phyloP scores from a whole-genome alignment of 2,888 invertebrate species.

The Drosophila longiperda region DNA sequence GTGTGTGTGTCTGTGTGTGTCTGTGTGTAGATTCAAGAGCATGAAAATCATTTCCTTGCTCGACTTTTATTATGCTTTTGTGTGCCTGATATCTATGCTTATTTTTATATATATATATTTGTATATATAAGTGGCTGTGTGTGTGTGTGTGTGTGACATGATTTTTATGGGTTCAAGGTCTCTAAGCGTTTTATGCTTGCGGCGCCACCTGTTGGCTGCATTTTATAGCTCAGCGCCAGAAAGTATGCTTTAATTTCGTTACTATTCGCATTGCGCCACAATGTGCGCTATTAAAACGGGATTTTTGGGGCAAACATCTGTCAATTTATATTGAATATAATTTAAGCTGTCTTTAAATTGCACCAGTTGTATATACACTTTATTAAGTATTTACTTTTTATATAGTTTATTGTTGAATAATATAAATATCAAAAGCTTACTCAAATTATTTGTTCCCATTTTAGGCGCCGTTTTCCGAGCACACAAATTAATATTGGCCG shows the following conservation, averaged over 20 bases:
- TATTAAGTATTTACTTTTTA: neutral
- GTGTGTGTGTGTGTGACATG: conserved; percentile 69
- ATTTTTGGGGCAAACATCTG: neutral
- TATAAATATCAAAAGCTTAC: neutral
- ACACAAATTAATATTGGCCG: conserved; percentile 95
- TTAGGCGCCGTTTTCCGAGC: conserved; percentile 96
- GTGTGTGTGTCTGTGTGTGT: conserved; percentile 26
- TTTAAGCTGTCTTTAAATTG: neutral
- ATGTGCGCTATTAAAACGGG: conserved; percentile 1
- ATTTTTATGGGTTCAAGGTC: conserved; percentile 84
- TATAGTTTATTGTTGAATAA: neutral
- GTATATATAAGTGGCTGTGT: conserved; percentile 13
- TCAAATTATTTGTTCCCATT: conserved; percentile 35
- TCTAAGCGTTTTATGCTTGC: conserved; percentile 64
- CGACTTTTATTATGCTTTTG: conserved; percentile 63
- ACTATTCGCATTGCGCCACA: conserved; percentile 19
- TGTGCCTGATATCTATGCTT: conserved; percentile 24
- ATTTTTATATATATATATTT: conserved; percentile 11
- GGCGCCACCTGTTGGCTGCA: conserved; percentile 70
- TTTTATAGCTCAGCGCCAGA: conserved; percentile 32
- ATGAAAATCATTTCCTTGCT: conserved; percentile 77
- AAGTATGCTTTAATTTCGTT: conserved; percentile 58
- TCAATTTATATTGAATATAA: neutral
- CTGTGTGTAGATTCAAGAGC: conserved; percentile 61
- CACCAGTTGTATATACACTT: neutral